Evolutionary conservation across 2,113 vertebrate species (phyloP), one percentile per base, ranked within the genome.

Genomic region (Willisornis vidua): DNA sequence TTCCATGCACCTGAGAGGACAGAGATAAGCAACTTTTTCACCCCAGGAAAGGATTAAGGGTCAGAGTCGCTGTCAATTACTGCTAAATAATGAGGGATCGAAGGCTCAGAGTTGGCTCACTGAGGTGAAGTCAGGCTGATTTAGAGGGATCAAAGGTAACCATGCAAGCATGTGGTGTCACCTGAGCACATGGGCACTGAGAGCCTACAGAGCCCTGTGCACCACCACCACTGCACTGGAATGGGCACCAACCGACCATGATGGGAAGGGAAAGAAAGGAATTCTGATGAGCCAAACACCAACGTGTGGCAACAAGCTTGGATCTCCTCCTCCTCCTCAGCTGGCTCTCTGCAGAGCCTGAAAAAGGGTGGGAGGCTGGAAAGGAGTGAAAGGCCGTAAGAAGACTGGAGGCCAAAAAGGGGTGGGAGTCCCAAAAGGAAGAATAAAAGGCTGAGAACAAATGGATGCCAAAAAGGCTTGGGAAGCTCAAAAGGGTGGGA

Each of bases 211-310:
- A 5, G 6, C 8, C 8, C 0, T 0, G 16, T 3, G 37, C 49
- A 26, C 15, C 57, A 41, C 17, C 22, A 7, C 7, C 52, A 37
- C 18, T 55, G 51, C 0, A 0, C 62, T 28, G 75, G 59, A 68
- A 81, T 0, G 2, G 23, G 70, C 71, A 73, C 62, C 0, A 0
- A 8, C 29, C 1, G 13, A 76, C 46, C 22, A 2, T 1, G 43
- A 65, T 2, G 37, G 62, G 19, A 51, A 43, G 29, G 79, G 22
- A 48, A 51, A 78, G 73, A 58, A 58, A 75, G 65, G 86, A 82
- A 90, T 67, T 82, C 87, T 65, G 66, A 39, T 2, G 3, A 95
- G 87, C 89, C 87, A n/a, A 77, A 87, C 51, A 14, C 29, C n/a
- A 20, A 45, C 5, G 0, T 19, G 51, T 15, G 43, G 93, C 73